Evolutionary conservation across 2,797 vertebrate species (phyloP), one percentile per base, ranked within the genome.

Genomic region (Tachyglossus aculeatus): DNA sequence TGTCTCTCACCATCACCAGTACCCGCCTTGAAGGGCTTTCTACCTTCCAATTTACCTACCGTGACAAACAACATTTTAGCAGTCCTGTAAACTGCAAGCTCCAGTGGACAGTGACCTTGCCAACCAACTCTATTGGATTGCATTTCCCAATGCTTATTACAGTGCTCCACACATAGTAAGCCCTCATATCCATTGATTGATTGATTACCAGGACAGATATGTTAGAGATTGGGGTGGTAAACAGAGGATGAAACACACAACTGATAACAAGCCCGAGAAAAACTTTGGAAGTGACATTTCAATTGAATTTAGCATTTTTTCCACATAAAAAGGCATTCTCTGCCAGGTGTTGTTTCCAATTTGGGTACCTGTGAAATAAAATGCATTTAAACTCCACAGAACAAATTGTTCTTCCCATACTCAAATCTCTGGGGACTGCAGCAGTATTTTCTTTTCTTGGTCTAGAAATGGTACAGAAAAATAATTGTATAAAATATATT

Each of bases 201-300:
- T n/a, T n/a, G n/a, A n/a, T n/a, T n/a, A n/a, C n/a, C n/a, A n/a
- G n/a, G n/a, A n/a, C n/a, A n/a, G n/a, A n/a, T n/a, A n/a, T n/a
- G n/a, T n/a, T n/a, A n/a, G n/a, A n/a, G n/a, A n/a, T n/a, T n/a
- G n/a, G n/a, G n/a, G n/a, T n/a, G n/a, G n/a, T n/a, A n/a, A n/a
- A n/a, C n/a, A n/a, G n/a, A n/a, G n/a, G n/a, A n/a, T n/a, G 13
- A 55, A 58, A 63, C 52, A 2, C 15, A 41, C 31, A 36, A 50
- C 5, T 54, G 15, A 75, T 24, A 55, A 61, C 54, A 74, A n/a
- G 6, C 59, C 59, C 44, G 50, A 15, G 9, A 62, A 75, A 74
- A n/a, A 5, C 59, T 63, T 44, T 54, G 18, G 9, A 62, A 75
- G 15, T n/a, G n/a, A n/a, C n/a, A 57, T 1, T 44, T 41, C 18